Evolutionary conservation across 1,140 invertebrate species (phyloP), one percentile per base, ranked within the genome.

Genomic region (Phymorhynchus buccinoides): DNA sequence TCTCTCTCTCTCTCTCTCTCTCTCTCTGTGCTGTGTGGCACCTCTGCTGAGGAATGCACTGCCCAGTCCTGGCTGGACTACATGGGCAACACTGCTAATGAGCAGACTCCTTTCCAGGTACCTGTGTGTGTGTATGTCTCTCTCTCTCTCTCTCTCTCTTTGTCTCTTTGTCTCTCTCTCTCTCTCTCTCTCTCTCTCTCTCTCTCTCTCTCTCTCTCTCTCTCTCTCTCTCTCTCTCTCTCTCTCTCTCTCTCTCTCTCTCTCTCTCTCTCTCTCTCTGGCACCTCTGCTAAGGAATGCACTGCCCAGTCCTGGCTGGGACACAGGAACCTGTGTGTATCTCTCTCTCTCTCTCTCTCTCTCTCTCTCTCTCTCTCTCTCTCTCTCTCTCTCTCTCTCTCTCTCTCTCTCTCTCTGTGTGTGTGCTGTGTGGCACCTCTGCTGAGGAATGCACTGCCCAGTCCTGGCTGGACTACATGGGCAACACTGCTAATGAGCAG

Each of bases 1-100:
- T n/a, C n/a, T n/a, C n/a, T n/a, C n/a, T n/a, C n/a, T n/a, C n/a
- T n/a, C n/a, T n/a, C n/a, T n/a, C n/a, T n/a, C n/a, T n/a, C n/a
- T n/a, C n/a, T n/a, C n/a, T n/a, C n/a, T n/a, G n/a, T 97, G 0
- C 96, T 98, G 95, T 98, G 97, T 92, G 96, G 96, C 14, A 85
- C 89, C 4, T 80, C 86, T 22, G 86, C 85, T 12, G 56, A 86
- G 14, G 62, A 90, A 4, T 94, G 93, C 84, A 91, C 81, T 42
- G 86, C 91, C 27, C 56, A 89, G 66, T 80, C 85, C 14, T 92
- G 90, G 89, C 83, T 94, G 0, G 90, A 94, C 16, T 96, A 92
- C 92, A 96, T 97, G 96, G 97, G 96, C 1, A 94, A 92, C 37
- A 85, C 84, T 37, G 68, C 39, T 91, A 96, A 96, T 91, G 87